Percentiles rank a stretch among this genome's conserved stretches.
Evolutionary conservation across 2,113 vertebrate species (phyloP).

Genomic region (Menura novaehollandiae): DNA sequence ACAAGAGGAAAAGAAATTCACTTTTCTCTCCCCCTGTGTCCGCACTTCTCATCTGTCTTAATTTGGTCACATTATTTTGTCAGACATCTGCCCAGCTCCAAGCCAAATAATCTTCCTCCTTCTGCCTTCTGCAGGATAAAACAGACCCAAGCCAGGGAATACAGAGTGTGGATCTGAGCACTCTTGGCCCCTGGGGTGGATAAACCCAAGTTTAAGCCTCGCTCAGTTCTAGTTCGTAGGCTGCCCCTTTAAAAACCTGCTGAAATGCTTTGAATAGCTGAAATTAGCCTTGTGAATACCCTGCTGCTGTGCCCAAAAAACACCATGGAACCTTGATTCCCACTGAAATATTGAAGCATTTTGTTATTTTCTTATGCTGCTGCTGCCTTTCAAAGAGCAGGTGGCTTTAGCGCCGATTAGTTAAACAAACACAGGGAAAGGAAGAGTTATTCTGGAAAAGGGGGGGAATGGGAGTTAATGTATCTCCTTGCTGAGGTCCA

Average conservation of each 20-base stretch:
- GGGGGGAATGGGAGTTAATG: background rate
- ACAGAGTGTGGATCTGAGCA: background rate
- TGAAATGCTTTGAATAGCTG: conserved; percentile 23
- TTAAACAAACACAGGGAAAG: background rate
- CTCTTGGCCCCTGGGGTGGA: conserved; percentile 4
- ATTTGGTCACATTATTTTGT: conserved; percentile 57
- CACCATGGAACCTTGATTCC: background rate
- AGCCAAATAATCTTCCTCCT: conserved; percentile 47
- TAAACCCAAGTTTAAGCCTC: background rate
- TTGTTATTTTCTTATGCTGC: background rate
- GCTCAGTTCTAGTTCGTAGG: background rate
- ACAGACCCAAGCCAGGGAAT: background rate
- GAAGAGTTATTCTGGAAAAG: background rate
- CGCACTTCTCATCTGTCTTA: conserved; percentile 56
- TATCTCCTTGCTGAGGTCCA: background rate
- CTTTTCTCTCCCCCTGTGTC: background rate
- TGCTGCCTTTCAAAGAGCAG: background rate
- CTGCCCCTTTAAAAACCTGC: background rate
- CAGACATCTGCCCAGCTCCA: conserved; percentile 49
- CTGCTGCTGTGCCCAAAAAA: background rate
- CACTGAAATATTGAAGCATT: background rate
- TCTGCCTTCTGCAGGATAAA: conserved; percentile 1
- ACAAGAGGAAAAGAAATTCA: conserved; percentile 14
- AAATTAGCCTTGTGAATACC: conserved; percentile 39
- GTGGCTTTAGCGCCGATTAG: background rate